Evolutionary conservation across 2,888 invertebrate genomes (phyloP).

Genomic region (Gymnosoma rotundatum): DNA sequence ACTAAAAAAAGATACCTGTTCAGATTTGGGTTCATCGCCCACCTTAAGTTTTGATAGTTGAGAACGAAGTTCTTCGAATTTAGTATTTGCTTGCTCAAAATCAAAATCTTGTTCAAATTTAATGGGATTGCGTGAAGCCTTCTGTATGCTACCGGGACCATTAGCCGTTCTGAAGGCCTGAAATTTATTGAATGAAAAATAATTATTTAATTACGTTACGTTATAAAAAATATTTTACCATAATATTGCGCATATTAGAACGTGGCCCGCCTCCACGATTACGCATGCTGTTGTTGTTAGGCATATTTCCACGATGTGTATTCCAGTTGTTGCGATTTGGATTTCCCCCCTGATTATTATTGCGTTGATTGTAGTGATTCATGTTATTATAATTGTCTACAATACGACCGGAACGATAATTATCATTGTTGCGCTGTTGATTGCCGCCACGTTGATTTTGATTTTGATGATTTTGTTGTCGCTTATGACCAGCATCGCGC

Average conservation of each 20-base stretch:
- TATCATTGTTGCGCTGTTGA: slow-evolving; percentile 74
- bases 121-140: slow-evolving; percentile 84
- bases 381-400: slow-evolving; percentile 79
- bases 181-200: slow-evolving; percentile 28
- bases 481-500: slow-evolving; percentile 80
- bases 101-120: slow-evolving; percentile 99
- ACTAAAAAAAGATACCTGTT: slow-evolving; percentile 81
- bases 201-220: background rate
- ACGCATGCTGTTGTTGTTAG: slow-evolving; percentile 77
- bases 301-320: slow-evolving; percentile 79
- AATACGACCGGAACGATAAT: slow-evolving; percentile 80
- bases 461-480: slow-evolving; percentile 79
- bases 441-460: slow-evolving; percentile 74
- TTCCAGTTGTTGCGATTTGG: slow-evolving; percentile 79
- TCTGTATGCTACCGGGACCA: slow-evolving; percentile 82
- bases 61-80: slow-evolving; percentile 95
- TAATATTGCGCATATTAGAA: slow-evolving; percentile 80
- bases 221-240: slow-evolving; percentile 71
- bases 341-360: slow-evolving; percentile 77
- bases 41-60: slow-evolving; percentile 93
- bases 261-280: slow-evolving; percentile 80
- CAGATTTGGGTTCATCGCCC: slow-evolving; percentile 83
- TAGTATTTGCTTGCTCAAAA: slow-evolving; percentile 98
- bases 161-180: slow-evolving; percentile 82
- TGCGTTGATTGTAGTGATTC: slow-evolving; percentile 79